A percentile compares a stretch with the other conserved stretches of the same genome.
These are phyloP conservation scores for Drosophila pseudoobscura DNA, from an alignment of 1,140 invertebrate genomes.

Conservation along the genomic window DNA sequence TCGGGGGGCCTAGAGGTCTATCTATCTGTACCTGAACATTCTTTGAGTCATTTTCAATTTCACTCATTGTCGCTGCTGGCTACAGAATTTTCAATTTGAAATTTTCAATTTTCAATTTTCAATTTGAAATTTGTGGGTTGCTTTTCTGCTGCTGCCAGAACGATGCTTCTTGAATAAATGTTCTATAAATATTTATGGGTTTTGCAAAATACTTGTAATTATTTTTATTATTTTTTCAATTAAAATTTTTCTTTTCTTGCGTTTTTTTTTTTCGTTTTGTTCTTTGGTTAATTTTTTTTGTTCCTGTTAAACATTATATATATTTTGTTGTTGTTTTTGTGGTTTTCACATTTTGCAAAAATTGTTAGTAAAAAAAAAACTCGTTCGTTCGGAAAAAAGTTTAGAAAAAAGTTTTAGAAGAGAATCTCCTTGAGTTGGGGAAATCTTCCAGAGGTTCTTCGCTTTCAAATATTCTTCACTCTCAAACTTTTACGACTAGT, in stretches of 20 bases:
- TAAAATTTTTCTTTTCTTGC: slow-evolving; percentile 50
- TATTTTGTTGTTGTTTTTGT: slow-evolving; percentile 46
- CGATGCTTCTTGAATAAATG: slow-evolving; percentile 64
- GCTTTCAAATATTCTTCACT: slow-evolving; percentile 63
- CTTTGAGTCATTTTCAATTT: slow-evolving; percentile 41
- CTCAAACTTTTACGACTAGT: slow-evolving; percentile 77
- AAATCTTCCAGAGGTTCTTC: slow-evolving; percentile 45
- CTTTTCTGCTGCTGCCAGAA: slow-evolving; percentile 34
- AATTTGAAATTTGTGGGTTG: slow-evolving; percentile 22
- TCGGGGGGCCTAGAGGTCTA: slow-evolving; percentile 44
- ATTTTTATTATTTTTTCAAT: slow-evolving; percentile 71
- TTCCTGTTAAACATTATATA: slow-evolving; percentile 65
- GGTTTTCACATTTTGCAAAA: slow-evolving; percentile 63
- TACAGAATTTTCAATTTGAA: slow-evolving; percentile 27
- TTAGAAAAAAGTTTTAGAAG: slow-evolving; percentile 46
- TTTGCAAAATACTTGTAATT: slow-evolving; percentile 81
- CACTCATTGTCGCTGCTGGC: slow-evolving; percentile 46
- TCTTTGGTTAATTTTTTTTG: slow-evolving; percentile 33
- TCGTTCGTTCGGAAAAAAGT: slow-evolving; percentile 56
- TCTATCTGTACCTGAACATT: slow-evolving; percentile 10
- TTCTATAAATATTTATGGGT: slow-evolving; percentile 72
- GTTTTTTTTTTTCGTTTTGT: slow-evolving; percentile 29
- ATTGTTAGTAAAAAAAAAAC: slow-evolving; percentile 71
- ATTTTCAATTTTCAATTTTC: slow-evolving; percentile 26
- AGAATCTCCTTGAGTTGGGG: background rate